A percentile compares a stretch with the other conserved stretches of the same genome.
These are phyloP conservation scores for Tetragonisca angustula DNA, from an alignment of 2,888 invertebrate species.

Conservation along the genomic window DNA sequence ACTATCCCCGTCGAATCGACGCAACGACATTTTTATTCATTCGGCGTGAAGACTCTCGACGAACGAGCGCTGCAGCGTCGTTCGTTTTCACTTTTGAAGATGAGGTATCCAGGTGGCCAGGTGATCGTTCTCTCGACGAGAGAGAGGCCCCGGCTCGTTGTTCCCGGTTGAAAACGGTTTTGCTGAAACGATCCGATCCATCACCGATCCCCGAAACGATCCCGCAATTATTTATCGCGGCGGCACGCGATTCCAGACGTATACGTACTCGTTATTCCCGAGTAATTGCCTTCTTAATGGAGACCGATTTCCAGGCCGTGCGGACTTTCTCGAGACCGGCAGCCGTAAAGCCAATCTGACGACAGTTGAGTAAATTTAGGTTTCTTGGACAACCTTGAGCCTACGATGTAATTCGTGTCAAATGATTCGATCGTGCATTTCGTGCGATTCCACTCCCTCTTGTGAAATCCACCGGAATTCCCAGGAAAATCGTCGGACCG, in stretches of 20 bases:
- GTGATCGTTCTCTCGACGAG: not conserved
- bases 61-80: too few species aligned
- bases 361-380: constrained; percentile 58
- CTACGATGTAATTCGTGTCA: constrained; percentile 58
- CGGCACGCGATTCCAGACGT: constrained; percentile 41
- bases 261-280: constrained; percentile 19
- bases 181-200: constrained; percentile 21
- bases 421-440: constrained; percentile 21
- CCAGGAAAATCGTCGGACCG: not conserved
- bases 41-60: not conserved
- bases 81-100: constrained; percentile 19
- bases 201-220: not conserved
- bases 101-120: not conserved
- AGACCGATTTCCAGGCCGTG: constrained; percentile 36
- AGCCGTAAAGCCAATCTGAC: constrained; percentile 45
- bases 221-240: constrained; percentile 25
- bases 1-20: not conserved
- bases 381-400: constrained; percentile 56
- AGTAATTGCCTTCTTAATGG: constrained; percentile 39
- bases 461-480: constrained; percentile 48
- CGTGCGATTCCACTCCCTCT: constrained; percentile 4
- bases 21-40: not conserved
- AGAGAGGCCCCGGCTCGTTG: not conserved
- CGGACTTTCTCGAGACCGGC: constrained; percentile 49
- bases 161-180: not conserved